Base-by-base conservation (phyloP, 2,113 vertebrate species). In the Melanocharis versteri region DNA sequence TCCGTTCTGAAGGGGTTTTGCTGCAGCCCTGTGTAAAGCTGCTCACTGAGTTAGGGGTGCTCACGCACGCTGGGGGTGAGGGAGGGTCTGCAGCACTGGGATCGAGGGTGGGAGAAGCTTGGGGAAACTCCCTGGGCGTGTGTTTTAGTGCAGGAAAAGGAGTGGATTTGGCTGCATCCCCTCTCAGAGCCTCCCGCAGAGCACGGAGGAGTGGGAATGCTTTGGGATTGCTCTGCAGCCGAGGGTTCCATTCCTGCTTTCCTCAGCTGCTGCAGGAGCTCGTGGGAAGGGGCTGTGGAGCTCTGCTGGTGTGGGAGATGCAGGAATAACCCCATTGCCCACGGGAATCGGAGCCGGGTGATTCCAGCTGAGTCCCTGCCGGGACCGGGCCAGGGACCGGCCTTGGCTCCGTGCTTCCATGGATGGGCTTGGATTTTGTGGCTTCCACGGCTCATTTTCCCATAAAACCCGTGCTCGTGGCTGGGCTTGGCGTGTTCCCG, bases 361-460 rank as follows among this genome's bases (percentile, higher is more conserved):
- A 7, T 42, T 21, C 51, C 42, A 8, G 7, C 20, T 24, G 37
- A 26, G 3, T 6, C 82, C 28, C 12, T 1, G n/a, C 42, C 6
- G 1, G 35, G 23, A 3, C 16, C 17, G 4, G 39, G 39, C 47
- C 30, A 1, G 53, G 57, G 15, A 5, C 27, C 0, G 0, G 13
- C 27, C 39, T 17, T 15, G 48, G 7, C 39, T 23, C n/a, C 5
- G n/a, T 2, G 13, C 9, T 54, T 6, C 58, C 69, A 2, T 3
- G 61, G 35, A 1, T 17, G 26, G 8, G 11, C 22, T 42, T 58
- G 83, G 83, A 2, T 9, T n/a, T 39, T n/a, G 70, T 10, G 40
- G 9, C 57, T 45, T 15, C 68, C 56, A 1, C 0, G 21, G 40
- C 18, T 50, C 44, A 1, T 35, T 42, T 68, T 10, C 53, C 83